These are phyloP conservation scores for Drosophila eugracilis DNA, from an alignment of 1,140 invertebrate species.

Conservation along the genomic window DNA sequence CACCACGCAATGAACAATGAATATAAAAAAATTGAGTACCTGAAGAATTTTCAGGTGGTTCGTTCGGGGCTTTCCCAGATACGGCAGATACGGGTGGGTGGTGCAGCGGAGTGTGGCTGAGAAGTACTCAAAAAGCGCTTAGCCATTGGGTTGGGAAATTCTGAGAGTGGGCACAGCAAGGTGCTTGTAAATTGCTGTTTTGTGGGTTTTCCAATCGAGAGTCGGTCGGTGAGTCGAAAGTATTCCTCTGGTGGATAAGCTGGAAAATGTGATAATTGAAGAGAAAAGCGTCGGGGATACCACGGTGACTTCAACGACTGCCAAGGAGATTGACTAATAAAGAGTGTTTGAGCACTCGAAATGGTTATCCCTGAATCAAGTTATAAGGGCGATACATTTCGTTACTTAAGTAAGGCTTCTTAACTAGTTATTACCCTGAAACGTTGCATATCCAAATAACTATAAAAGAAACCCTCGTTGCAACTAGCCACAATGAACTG, in stretches of 20 bases:
- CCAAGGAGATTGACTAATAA: conserved; percentile 17
- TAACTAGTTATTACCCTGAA: too few species aligned
- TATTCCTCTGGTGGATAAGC: conserved; percentile 12
- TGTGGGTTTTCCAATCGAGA: conserved; percentile 39
- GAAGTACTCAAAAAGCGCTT: conserved; percentile 65
- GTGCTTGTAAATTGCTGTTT: conserved; percentile 51
- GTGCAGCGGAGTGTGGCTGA: conserved; percentile 16
- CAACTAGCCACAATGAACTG: conserved; percentile 35
- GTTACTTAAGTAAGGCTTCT: too few species aligned
- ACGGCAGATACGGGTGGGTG: conserved; percentile 4
- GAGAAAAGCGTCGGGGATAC: not conserved
- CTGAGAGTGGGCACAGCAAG: not conserved
- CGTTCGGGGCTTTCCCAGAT: conserved; percentile 1
- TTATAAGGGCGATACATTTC: not conserved
- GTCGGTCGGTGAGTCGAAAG: conserved; percentile 28
- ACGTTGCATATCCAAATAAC: too few species aligned
- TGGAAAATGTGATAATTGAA: conserved; percentile 41
- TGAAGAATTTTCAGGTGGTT: conserved; percentile 45
- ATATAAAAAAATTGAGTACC: conserved; percentile 33
- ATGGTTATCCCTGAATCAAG: not conserved
- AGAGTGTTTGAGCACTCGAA: conserved; percentile 5
- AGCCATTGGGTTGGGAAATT: conserved; percentile 8
- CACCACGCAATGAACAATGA: conserved; percentile 30
- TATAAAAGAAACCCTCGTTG: conserved; percentile 24
- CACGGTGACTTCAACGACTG: not conserved